Percentiles rank a stretch among this genome's conserved stretches.
Conservation (phyloP, 2,888 invertebrate genomes). For the Drosophila peninsularis region DNA sequence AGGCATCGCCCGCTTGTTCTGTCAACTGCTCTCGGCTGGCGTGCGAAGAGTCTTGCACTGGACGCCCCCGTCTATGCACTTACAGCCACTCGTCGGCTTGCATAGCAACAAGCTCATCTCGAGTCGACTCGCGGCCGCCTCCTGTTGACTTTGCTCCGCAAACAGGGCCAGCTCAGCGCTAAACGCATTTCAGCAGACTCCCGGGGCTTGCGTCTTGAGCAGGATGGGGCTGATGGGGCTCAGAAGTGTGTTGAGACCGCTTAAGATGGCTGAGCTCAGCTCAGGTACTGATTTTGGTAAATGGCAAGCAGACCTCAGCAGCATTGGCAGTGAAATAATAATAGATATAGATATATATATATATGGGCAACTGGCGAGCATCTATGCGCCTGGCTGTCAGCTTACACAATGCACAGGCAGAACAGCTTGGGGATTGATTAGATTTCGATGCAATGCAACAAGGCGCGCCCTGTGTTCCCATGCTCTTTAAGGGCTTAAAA, state of each 20-base stretch:
- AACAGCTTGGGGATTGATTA: slow-evolving; percentile 1
- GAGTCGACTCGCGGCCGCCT: not conserved
- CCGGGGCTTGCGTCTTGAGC: not conserved
- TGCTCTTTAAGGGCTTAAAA: not conserved
- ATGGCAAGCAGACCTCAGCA: too few relatives aligned
- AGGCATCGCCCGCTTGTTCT: slow-evolving; percentile 3
- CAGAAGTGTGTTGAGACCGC: not conserved
- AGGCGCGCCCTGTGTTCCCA: not conserved
- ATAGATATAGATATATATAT: too few relatives aligned
- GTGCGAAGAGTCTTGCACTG: not conserved
- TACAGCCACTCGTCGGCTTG: slow-evolving; percentile 5
- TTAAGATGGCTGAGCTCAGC: not conserved
- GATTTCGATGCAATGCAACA: slow-evolving; percentile 2
- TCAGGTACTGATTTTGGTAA: too few relatives aligned
- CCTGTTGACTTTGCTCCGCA: not conserved
- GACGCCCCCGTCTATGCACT: not conserved
- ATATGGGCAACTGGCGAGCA: too few relatives aligned
- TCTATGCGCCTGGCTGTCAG: too few relatives aligned
- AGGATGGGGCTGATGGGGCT: not conserved
- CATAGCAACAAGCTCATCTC: slow-evolving; percentile 13
- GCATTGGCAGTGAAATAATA: too few relatives aligned
- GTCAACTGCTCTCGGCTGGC: slow-evolving; percentile 1
- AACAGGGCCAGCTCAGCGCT: not conserved
- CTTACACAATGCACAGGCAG: too few relatives aligned
- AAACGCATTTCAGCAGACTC: slow-evolving; percentile 3